Base-by-base conservation (phyloP, 2,888 invertebrate species). In the Polydesmus complanatus region DNA sequence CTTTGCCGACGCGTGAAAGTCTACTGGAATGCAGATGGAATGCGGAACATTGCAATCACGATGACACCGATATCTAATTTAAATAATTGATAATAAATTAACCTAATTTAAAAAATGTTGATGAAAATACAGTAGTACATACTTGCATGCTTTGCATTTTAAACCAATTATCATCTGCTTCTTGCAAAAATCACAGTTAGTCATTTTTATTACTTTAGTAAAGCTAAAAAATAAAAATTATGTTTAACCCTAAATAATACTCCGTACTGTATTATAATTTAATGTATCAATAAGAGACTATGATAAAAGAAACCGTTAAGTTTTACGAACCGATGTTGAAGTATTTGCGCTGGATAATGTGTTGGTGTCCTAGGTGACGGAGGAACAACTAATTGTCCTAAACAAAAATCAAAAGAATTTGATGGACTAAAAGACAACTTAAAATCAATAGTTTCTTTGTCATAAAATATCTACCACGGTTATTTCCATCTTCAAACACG, bases 101-200 rank as follows among this genome's bases (percentile, higher is more conserved):
- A 37, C 37, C 14, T 37, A 37, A 14, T 37, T 37, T 37, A 8
- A 37, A 37, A 5, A 8, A 37, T 8, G 14, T 14, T 37, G 14
- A 37, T 37, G 5, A 5, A 18, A 56, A 47, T 26, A 27, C 52
- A 26, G n/a, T 54, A 27, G 21, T 21, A 61, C 72, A 70, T 89
- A 93, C 79, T 92, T 94, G 81, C 94, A 95, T 75, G 93, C 92
- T 73, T 86, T 92, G 75, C 94, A 95, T 75, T 88, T 92, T 67
- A 89, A 80, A 61, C 84, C 86, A 72, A 88, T 85, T 68, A 88
- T 83, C 82, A 90, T 87, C 74, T 87, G 88, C 71, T 88, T 88
- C 69, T 86, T 85, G 76, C 94, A 94, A 71, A 85, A 84, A 75
- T 90, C 88, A 76, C 94, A 94, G 1, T 86, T 87, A 59, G 89